phyloP scores from a whole-genome alignment of 2,797 vertebrate genomes.

The Crenichthys baileyi region DNA sequence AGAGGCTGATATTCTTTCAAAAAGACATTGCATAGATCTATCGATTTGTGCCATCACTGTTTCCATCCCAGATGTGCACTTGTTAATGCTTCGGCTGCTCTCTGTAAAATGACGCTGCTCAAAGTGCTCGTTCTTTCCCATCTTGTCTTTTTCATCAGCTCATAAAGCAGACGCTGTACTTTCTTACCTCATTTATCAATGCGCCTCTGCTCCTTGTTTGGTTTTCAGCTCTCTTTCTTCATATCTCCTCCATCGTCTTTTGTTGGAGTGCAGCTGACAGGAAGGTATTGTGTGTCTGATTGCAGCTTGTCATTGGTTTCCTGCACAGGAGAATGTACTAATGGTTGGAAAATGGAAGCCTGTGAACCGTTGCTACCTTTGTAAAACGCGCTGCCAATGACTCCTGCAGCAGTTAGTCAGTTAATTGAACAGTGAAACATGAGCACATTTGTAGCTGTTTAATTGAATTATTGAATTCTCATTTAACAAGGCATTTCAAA shows the following conservation, averaged over 20 bases:
- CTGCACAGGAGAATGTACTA: neutral
- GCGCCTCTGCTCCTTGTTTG: neutral
- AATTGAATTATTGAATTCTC: constrained; percentile 26
- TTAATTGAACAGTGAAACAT: constrained; percentile 22
- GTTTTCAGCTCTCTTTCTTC: constrained; percentile 23
- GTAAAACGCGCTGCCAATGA: constrained; percentile 11
- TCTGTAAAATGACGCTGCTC: constrained; percentile 51
- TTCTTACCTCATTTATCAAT: constrained; percentile 62
- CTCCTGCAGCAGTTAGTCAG: constrained; percentile 26
- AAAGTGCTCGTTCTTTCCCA: constrained; percentile 45
- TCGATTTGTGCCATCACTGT: constrained; percentile 42
- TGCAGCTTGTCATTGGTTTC: constrained; percentile 26
- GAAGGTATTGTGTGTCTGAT: constrained; percentile 49
- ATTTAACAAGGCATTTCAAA: constrained; percentile 16
- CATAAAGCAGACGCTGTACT: constrained; percentile 54
- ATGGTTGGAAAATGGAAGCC: constrained; percentile 8
- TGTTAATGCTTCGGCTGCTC: constrained; percentile 44
- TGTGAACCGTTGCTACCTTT: neutral
- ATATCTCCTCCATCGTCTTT: constrained; percentile 37
- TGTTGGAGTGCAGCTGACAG: constrained; percentile 42
- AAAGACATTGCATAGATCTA: constrained; percentile 23
- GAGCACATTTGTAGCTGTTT: constrained; percentile 27
- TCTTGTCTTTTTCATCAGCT: constrained; percentile 61
- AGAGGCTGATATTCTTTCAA: constrained; percentile 9
- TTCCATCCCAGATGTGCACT: constrained; percentile 30